A percentile compares a stretch with the other conserved stretches of the same genome.
Conservation (phyloP, 2,888 invertebrate genomes). For the Aproaerema taeniolella region DNA sequence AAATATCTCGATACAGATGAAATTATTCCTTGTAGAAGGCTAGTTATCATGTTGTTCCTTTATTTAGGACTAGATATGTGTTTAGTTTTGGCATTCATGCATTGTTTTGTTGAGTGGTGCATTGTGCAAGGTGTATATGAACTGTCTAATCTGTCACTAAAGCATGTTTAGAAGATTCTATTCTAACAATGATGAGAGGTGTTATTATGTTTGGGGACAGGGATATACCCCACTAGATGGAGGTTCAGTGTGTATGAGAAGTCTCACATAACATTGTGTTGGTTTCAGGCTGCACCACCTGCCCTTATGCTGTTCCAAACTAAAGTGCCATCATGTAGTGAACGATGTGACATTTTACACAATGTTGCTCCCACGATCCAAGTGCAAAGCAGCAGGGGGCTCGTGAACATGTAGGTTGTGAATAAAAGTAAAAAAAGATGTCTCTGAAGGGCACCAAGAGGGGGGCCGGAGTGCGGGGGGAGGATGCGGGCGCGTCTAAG, state of each 20-base stretch:
- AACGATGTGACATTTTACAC: conserved; percentile 70
- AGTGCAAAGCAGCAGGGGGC: conserved; percentile 64
- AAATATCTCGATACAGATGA: conserved; percentile 32
- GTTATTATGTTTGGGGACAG: too few relatives aligned
- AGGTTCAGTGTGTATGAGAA: too few relatives aligned
- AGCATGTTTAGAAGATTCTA: too few relatives aligned
- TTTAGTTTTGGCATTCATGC: conserved; percentile 13
- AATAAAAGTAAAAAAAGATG: conserved; percentile 48
- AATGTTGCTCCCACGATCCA: conserved; percentile 68
- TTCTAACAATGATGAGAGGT: too few relatives aligned
- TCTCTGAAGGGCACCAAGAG: conserved; percentile 72
- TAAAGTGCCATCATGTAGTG: conserved; percentile 67
- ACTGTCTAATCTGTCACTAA: too few relatives aligned
- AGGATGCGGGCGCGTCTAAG: conserved; percentile 62
- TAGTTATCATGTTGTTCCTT: too few relatives aligned
- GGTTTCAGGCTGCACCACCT: conserved; percentile 50
- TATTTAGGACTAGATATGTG: too few relatives aligned
- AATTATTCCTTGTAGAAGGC: conserved; percentile 24
- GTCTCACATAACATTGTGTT: too few relatives aligned
- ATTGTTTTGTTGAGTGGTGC: conserved; percentile 29
- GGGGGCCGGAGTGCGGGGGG: conserved; percentile 59
- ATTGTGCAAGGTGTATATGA: conserved; percentile 17
- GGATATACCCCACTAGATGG: too few relatives aligned
- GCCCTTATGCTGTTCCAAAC: conserved; percentile 36
- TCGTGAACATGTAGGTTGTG: conserved; percentile 73